Evolutionary conservation across 2,113 vertebrate species (phyloP).

Genomic region (Pongo abelii): DNA sequence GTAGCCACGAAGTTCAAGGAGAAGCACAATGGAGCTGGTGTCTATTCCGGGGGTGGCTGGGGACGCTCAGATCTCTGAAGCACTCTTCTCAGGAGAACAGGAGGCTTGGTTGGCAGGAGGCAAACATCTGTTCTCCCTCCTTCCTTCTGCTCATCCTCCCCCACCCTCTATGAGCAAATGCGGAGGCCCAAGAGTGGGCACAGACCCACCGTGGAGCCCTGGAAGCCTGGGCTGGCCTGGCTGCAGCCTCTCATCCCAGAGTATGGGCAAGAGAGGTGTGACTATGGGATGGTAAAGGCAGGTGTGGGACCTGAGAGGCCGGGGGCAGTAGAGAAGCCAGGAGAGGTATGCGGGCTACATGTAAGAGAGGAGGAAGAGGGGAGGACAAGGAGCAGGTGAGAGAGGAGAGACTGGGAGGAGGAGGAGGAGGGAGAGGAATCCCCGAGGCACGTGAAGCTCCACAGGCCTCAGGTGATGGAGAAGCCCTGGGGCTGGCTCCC

Average conservation of each 20-base stretch:
- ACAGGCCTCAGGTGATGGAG: no score
- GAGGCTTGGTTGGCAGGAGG: neutral
- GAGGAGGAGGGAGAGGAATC: neutral
- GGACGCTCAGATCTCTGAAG: neutral
- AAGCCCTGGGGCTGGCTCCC: no score
- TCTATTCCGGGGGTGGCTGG: rapidly evolving
- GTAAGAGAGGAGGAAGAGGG: no score
- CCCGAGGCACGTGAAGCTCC: no score
- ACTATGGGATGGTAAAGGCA: neutral
- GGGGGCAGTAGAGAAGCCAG: neutral
- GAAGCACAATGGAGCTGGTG: rapidly evolving
- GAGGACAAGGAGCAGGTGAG: neutral
- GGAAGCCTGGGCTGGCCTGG: neutral
- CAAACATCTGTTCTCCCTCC: neutral
- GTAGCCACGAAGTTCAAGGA: neutral
- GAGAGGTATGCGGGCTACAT: neutral
- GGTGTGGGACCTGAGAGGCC: neutral
- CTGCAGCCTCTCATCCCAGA: rapidly evolving
- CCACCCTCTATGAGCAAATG: rapidly evolving
- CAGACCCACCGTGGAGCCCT: neutral
- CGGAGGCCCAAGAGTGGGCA: neutral
- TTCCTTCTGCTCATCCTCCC: no score
- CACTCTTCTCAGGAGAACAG: rapidly evolving
- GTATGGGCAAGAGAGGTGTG: rapidly evolving
- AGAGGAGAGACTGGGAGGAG: neutral